These are phyloP conservation scores for Gallinago stenura DNA, from an alignment of 2,797 vertebrate genomes.

Conservation along the genomic window DNA sequence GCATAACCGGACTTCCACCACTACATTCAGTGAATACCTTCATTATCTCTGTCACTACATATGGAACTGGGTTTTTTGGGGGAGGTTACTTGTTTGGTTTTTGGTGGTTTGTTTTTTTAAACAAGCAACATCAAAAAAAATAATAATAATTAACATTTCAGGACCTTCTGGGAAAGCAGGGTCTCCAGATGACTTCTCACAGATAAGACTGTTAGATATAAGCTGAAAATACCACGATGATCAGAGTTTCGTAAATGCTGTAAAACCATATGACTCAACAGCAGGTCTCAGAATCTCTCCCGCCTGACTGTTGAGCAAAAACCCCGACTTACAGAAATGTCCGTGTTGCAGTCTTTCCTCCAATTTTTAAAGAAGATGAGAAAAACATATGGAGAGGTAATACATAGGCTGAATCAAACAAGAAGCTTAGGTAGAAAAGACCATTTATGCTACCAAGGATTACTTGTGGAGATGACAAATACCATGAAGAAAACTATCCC, in stretches of 20 bases:
- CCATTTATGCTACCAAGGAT: neutral
- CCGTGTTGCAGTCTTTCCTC: neutral
- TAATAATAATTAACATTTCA: neutral
- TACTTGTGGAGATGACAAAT: neutral
- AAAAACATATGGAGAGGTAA: neutral
- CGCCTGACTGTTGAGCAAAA: neutral
- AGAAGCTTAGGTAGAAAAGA: neutral
- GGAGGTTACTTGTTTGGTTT: no score
- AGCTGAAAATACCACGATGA: neutral
- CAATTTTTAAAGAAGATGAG: neutral
- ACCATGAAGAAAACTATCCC: neutral
- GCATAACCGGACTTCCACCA: neutral
- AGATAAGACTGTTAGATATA: neutral
- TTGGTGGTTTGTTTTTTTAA: no score
- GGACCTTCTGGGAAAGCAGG: neutral
- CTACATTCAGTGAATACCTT: neutral
- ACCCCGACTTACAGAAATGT: neutral
- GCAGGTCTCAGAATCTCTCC: neutral
- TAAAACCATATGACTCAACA: neutral
- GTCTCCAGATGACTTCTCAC: neutral
- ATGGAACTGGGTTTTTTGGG: rapidly evolving
- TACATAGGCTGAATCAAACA: neutral
- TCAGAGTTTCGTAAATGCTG: neutral
- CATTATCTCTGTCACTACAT: neutral
- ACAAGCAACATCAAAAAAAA: neutral